A percentile compares a stretch with the other conserved stretches of the same genome.
phyloP scores from a whole-genome alignment of 2,113 vertebrate genomes.

The Gobiocypris rarus region DNA sequence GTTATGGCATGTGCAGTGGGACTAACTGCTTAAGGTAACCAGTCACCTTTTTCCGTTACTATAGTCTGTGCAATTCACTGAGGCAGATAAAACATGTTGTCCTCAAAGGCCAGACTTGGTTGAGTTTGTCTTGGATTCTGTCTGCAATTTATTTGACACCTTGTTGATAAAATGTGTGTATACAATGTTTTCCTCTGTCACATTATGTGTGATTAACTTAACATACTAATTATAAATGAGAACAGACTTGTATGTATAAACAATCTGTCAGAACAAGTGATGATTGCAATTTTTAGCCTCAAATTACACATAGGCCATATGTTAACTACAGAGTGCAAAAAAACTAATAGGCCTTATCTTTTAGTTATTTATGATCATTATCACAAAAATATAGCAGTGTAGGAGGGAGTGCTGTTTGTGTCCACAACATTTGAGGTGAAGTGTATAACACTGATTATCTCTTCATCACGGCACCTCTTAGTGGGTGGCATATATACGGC shows the following conservation, averaged over 20 bases:
- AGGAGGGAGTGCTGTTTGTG: not conserved
- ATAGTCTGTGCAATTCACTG: not conserved
- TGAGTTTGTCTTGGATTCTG: not conserved
- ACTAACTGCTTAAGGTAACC: not conserved
- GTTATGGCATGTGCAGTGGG: not conserved
- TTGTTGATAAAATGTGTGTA: not conserved
- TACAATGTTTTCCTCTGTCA: not conserved
- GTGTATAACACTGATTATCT: too few relatives aligned
- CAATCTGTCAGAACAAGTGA: slow-evolving; percentile 4
- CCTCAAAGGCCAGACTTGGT: not conserved
- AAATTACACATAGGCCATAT: not conserved
- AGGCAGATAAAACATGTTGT: not conserved
- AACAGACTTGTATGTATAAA: not conserved
- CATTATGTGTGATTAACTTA: not conserved
- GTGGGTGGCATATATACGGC: too few relatives aligned
- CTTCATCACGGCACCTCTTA: too few relatives aligned
- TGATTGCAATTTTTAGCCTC: not conserved
- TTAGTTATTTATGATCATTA: not conserved
- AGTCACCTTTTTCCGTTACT: not conserved
- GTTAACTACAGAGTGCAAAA: not conserved
- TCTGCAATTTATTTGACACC: not conserved
- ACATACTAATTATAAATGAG: not conserved
- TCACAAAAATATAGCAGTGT: not conserved
- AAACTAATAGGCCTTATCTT: not conserved
- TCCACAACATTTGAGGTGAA: not conserved